Evolutionary conservation across 2,888 invertebrate species (phyloP).

Genomic region (Meteorus cinctellus): DNA sequence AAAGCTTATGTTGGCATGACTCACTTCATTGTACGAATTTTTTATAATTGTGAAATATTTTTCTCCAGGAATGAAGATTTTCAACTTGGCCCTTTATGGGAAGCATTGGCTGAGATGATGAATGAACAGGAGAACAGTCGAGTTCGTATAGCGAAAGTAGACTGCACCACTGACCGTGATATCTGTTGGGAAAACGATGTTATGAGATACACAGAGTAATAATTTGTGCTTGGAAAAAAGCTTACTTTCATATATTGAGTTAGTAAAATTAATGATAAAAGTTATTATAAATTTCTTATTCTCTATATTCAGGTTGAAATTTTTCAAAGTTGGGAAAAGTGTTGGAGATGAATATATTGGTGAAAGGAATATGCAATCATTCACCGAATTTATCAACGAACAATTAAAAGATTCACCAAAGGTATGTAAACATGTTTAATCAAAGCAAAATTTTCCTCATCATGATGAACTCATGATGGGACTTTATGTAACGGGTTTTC

Average conservation of each 20-base stretch:
- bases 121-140: conserved; percentile 78
- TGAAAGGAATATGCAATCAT: conserved; percentile 83
- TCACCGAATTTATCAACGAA: conserved; percentile 85
- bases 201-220: conserved; percentile 79
- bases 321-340: conserved; percentile 82
- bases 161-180: conserved; percentile 82
- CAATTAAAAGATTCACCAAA: conserved; percentile 75
- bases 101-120: conserved; percentile 81
- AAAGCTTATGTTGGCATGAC: too few relatives aligned
- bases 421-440: conserved; percentile 55
- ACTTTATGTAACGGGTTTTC: too few relatives aligned
- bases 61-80: conserved; percentile 88
- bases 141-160: conserved; percentile 85
- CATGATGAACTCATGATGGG: too few relatives aligned
- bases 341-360: conserved; percentile 86
- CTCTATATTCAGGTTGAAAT: conserved; percentile 78
- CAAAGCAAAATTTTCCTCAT: too few relatives aligned
- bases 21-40: conserved; percentile 5
- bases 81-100: conserved; percentile 85
- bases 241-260: not conserved
- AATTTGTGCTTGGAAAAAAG: conserved; percentile 24
- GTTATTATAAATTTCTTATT: not conserved
- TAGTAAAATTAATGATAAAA: not conserved
- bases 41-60: not conserved
- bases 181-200: conserved; percentile 85